These are phyloP conservation scores for Meriones unguiculatus DNA, from an alignment of 2,113 vertebrate genomes.

Conservation along the genomic window DNA sequence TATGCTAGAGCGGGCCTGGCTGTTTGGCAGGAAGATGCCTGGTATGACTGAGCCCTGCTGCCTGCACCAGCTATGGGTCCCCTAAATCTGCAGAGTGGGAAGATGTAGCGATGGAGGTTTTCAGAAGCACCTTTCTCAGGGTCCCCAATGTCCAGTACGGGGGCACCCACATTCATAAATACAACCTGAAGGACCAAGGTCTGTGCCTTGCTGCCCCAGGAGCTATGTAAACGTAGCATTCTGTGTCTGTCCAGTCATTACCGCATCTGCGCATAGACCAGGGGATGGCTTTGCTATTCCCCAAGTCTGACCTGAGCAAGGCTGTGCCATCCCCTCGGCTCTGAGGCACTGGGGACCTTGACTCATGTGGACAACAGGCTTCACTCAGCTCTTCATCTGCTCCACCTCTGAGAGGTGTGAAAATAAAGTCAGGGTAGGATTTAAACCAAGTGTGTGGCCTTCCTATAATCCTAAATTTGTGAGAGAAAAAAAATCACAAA, in stretches of 20 bases:
- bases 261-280: background rate
- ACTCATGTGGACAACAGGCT: background rate
- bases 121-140: background rate
- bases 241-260: slow-evolving; percentile 4
- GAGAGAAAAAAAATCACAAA: background rate
- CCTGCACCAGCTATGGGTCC: background rate
- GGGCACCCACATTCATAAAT: background rate
- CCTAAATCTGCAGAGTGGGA: slow-evolving; percentile 23
- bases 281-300: background rate
- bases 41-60: background rate
- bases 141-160: background rate
- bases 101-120: background rate
- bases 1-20: background rate
- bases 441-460: background rate
- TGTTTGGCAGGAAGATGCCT: background rate
- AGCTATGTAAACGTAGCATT: slow-evolving; percentile 5
- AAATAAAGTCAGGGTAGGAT: slow-evolving; percentile 38
- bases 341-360: background rate
- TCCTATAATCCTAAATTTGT: background rate
- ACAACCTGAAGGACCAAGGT: background rate
- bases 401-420: background rate
- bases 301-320: background rate
- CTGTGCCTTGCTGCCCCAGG: slow-evolving; percentile 8
- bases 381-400: background rate
- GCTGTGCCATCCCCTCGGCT: background rate